Percentiles rank a stretch among this genome's conserved stretches.
These are phyloP conservation scores for Drosophila nigricruria DNA, from an alignment of 2,888 invertebrate genomes.

Conservation along the genomic window DNA sequence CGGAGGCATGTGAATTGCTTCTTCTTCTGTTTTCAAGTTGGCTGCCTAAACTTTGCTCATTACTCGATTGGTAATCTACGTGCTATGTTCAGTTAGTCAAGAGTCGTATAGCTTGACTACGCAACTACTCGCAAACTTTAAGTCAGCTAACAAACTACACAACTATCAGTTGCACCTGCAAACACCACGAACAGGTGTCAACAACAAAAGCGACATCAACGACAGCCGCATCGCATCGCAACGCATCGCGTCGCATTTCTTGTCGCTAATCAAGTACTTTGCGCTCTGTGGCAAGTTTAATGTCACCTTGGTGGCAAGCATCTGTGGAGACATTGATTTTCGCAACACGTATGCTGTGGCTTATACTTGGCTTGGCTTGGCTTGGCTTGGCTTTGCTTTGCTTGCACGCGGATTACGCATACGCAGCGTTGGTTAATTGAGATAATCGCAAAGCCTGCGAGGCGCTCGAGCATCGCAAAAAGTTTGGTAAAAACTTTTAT, in stretches of 20 bases:
- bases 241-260: conserved; percentile 15
- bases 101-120: conserved; percentile 37
- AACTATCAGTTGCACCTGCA: conserved; percentile 19
- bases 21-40: neutral
- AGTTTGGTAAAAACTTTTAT: conserved; percentile 38
- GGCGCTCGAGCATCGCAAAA: conserved; percentile 43
- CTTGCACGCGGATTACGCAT: conserved; percentile 50
- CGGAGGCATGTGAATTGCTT: conserved; percentile 13
- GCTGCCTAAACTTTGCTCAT: conserved; percentile 53
- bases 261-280: conserved; percentile 42
- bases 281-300: conserved; percentile 30
- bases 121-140: conserved; percentile 57
- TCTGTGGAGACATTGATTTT: conserved; percentile 32
- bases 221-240: neutral
- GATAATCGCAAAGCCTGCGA: conserved; percentile 41
- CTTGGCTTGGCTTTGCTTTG: conserved; percentile 2
- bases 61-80: conserved; percentile 35
- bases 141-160: conserved; percentile 4
- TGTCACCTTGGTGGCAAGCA: conserved; percentile 29
- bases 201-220: conserved; percentile 14
- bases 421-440: conserved; percentile 66
- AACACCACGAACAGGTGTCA: conserved; percentile 49
- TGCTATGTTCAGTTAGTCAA: conserved; percentile 11
- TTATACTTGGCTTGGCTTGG: neutral
- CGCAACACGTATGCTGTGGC: conserved; percentile 52